Percentiles rank a stretch among this genome's conserved stretches.
These are phyloP conservation scores for Octopus bimaculoides DNA, from an alignment of 1,140 invertebrate species.

Conservation along the genomic window DNA sequence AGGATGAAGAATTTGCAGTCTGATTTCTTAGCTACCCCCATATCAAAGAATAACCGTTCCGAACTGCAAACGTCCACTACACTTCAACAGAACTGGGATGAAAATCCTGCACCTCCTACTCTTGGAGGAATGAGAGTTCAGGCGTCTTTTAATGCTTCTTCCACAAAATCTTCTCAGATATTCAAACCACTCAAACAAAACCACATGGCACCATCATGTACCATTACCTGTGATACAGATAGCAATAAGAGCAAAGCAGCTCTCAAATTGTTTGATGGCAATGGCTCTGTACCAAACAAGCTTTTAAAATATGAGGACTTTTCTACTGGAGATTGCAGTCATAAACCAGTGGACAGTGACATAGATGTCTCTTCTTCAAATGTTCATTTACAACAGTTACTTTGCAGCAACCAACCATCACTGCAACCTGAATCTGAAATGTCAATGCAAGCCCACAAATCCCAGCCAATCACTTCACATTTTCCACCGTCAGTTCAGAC, in stretches of 20 bases:
- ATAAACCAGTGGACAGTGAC: background rate
- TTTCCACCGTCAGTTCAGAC: background rate
- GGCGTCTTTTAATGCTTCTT: background rate
- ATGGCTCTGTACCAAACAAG: background rate
- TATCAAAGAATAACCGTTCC: background rate
- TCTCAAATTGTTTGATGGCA: background rate
- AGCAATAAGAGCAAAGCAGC: background rate
- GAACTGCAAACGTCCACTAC: background rate
- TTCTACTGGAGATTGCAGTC: background rate
- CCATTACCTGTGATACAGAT: background rate
- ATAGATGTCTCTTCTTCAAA: conserved; percentile 2
- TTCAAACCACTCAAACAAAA: background rate
- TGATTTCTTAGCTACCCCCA: background rate
- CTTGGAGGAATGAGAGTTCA: background rate
- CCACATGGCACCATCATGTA: background rate
- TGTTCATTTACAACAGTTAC: background rate
- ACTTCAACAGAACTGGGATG: background rate
- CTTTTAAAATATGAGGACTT: background rate
- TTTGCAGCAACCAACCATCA: background rate
- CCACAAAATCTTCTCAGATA: background rate
- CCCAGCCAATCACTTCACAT: background rate
- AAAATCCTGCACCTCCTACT: background rate
- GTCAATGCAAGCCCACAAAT: background rate
- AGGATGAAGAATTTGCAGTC: background rate
- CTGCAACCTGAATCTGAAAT: background rate